A percentile compares a stretch with the other conserved stretches of the same genome.
phyloP scores from a whole-genome alignment of 2,888 invertebrate genomes.

The Parasteatoda lunata region DNA sequence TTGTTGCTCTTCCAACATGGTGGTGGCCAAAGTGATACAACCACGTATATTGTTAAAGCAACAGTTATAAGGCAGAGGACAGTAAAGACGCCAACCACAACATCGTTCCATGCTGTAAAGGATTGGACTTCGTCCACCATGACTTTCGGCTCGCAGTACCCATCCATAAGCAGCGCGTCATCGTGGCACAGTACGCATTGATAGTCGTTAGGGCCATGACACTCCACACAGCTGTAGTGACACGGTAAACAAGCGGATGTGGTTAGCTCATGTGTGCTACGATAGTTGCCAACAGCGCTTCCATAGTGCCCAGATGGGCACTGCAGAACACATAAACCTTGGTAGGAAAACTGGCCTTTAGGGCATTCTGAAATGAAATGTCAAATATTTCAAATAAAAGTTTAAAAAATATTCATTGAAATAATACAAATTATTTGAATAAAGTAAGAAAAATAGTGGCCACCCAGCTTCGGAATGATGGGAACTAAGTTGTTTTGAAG shows the following conservation, averaged over 20 bases:
- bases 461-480: no score
- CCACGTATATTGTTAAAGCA: conserved; percentile 49
- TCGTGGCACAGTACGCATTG: conserved; percentile 82
- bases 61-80: conserved; percentile 54
- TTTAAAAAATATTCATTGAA: no score
- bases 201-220: conserved; percentile 81
- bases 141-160: conserved; percentile 69
- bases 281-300: conserved; percentile 44
- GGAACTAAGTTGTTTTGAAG: no score
- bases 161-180: conserved; percentile 77
- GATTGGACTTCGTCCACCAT: conserved; percentile 34
- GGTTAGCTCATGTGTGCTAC: conserved; percentile 45
- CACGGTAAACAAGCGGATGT: conserved; percentile 79
- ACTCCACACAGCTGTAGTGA: conserved; percentile 84
- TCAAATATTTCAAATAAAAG: no score
- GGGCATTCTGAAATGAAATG: conserved; percentile 42
- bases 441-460: no score
- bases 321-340: conserved; percentile 54
- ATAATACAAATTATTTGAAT: no score
- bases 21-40: conserved; percentile 53
- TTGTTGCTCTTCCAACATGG: conserved; percentile 27
- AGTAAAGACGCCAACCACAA: conserved; percentile 58
- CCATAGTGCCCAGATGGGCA: conserved; percentile 64
- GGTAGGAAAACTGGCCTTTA: conserved; percentile 43
- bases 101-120: conserved; percentile 43